Conservation (phyloP, 2,797 vertebrate species). For the Schizopygopsis malacanthus region DNA sequence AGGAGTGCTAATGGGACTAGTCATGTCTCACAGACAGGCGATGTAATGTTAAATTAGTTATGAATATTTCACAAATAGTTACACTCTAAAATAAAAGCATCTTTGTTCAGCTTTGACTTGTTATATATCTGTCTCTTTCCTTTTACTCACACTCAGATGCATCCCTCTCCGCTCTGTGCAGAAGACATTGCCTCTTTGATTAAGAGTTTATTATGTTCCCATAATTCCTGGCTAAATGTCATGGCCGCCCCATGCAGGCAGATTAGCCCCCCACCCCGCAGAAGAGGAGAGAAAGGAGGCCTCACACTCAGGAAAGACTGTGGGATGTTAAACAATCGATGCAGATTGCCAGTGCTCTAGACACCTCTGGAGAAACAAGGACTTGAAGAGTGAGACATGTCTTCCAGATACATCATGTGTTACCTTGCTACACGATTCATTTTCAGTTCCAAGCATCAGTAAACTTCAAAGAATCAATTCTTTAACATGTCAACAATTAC, state of each 20-base stretch:
- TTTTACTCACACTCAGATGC: slow-evolving; percentile 7
- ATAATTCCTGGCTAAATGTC: slow-evolving; percentile 64
- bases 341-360: background rate
- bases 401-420: background rate
- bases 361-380: slow-evolving; percentile 19
- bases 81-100: background rate
- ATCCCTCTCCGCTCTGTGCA: slow-evolving; percentile 15
- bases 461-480: background rate
- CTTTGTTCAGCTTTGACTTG: background rate
- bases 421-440: background rate
- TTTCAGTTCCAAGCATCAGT: background rate
- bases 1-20: background rate
- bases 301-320: slow-evolving; percentile 27
- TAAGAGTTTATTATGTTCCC: slow-evolving; percentile 55
- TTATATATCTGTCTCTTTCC: background rate
- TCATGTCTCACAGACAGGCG: background rate
- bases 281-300: slow-evolving; percentile 44
- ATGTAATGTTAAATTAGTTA: background rate
- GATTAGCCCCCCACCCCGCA: slow-evolving; percentile 53
- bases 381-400: slow-evolving; percentile 4
- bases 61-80: slow-evolving; percentile 16
- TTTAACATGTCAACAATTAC: background rate
- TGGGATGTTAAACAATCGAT: slow-evolving; percentile 55
- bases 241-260: slow-evolving; percentile 56
- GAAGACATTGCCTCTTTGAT: slow-evolving; percentile 53